phyloP scores from a whole-genome alignment of 2,888 invertebrate species.

The Diaprepes abbreviatus region DNA sequence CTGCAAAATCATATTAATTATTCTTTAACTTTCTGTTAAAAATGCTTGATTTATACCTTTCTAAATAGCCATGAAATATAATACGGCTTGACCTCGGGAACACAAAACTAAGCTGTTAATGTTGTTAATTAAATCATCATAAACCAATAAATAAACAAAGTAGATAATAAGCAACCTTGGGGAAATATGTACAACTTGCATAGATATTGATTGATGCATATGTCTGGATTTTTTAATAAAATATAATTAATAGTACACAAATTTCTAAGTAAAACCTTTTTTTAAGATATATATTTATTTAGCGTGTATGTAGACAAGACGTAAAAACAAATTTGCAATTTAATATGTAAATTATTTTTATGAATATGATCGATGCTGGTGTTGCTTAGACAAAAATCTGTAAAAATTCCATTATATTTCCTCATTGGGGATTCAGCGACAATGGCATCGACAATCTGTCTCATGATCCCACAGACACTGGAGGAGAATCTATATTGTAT shows the following conservation, averaged over 20 bases:
- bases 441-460: no score
- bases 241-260: background rate
- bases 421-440: no score
- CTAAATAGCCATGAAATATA: slow-evolving; percentile 32
- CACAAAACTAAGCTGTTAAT: slow-evolving; percentile 25
- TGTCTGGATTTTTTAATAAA: background rate
- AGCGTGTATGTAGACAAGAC: no score
- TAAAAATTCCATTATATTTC: no score
- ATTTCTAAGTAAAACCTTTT: no score
- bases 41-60: slow-evolving; percentile 34
- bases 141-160: slow-evolving; percentile 21
- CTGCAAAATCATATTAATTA: slow-evolving; percentile 21
- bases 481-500: no score
- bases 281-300: no score
- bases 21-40: slow-evolving; percentile 15
- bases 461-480: no score
- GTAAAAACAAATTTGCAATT: no score
- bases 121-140: slow-evolving; percentile 40
- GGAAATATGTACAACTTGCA: slow-evolving; percentile 7
- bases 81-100: slow-evolving; percentile 33
- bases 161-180: slow-evolving; percentile 17
- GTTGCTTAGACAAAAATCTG: no score
- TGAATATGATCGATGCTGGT: no score
- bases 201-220: slow-evolving; percentile 12
- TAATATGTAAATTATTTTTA: no score